phyloP scores from a whole-genome alignment of 2,113 vertebrate species.

The Fregetta grallaria region DNA sequence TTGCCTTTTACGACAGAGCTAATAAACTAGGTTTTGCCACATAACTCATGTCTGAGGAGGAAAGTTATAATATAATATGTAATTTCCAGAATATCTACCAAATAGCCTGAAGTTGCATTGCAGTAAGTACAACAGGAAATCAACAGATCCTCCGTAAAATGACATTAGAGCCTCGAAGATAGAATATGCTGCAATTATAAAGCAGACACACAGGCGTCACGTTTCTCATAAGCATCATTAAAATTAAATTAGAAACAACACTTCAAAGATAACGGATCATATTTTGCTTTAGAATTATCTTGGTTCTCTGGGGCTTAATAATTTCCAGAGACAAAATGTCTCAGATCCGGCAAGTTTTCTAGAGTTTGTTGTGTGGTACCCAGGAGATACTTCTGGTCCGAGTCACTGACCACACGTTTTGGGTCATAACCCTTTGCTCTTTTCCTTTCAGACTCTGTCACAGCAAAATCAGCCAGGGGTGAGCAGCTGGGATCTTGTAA shows the following conservation, averaged over 20 bases:
- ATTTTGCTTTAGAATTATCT: conserved; percentile 24
- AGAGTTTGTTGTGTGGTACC: background rate
- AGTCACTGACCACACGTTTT: background rate
- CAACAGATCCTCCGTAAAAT: background rate
- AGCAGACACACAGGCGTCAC: background rate
- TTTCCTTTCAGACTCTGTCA: background rate
- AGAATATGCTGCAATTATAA: conserved; percentile 5
- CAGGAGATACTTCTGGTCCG: background rate
- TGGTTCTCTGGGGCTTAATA: background rate
- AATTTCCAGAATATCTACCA: conserved; percentile 8
- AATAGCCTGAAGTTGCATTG: background rate
- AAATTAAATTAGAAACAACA: conserved; percentile 30
- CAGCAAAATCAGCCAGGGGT: background rate
- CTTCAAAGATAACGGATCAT: conserved; percentile 14
- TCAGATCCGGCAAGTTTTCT: background rate
- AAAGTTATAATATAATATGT: background rate
- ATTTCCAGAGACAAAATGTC: background rate
- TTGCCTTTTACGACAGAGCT: background rate
- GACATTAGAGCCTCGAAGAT: background rate
- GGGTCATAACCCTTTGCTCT: background rate
- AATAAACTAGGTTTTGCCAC: background rate
- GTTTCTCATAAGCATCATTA: conserved; percentile 43
- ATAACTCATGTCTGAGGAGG: background rate
- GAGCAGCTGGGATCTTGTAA: background rate
- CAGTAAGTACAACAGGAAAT: background rate